Conservation (phyloP, 2,797 vertebrate species). For the Smutsia gigantea region DNA sequence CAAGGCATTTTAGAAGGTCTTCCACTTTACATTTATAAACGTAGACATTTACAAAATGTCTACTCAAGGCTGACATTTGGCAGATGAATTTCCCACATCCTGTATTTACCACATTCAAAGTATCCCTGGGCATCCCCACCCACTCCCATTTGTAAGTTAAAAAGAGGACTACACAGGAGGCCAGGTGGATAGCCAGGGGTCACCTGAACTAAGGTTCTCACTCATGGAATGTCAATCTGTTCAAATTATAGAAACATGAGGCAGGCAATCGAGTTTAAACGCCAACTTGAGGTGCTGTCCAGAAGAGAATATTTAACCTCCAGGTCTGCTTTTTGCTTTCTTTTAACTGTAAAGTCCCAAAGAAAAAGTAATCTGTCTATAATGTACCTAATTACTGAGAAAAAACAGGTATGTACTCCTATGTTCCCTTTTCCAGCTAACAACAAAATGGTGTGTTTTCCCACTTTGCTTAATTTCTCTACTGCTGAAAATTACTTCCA, state of each 20-base stretch:
- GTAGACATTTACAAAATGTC: not conserved
- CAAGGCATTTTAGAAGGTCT: not conserved
- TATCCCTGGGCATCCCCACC: not conserved
- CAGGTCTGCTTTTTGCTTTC: not conserved
- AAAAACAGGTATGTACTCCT: not conserved
- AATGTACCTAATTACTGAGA: not conserved
- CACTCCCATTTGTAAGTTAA: not conserved
- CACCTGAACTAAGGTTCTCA: not conserved
- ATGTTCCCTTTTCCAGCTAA: not conserved
- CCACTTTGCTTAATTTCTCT: constrained; percentile 45
- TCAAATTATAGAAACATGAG: not conserved
- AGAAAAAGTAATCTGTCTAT: not conserved
- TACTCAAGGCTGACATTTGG: not conserved
- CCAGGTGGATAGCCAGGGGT: not conserved
- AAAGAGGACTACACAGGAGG: not conserved
- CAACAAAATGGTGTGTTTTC: not conserved
- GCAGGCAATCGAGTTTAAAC: not conserved
- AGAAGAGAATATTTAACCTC: not conserved
- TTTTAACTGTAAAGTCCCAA: not conserved
- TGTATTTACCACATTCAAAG: not conserved
- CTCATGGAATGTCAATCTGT: not conserved
- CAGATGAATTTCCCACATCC: not conserved
- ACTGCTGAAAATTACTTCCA: constrained; percentile 65
- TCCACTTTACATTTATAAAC: not conserved
- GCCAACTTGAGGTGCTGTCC: not conserved